phyloP scores from a whole-genome alignment of 2,888 invertebrate genomes.

The Theodoxus fluviatilis region DNA sequence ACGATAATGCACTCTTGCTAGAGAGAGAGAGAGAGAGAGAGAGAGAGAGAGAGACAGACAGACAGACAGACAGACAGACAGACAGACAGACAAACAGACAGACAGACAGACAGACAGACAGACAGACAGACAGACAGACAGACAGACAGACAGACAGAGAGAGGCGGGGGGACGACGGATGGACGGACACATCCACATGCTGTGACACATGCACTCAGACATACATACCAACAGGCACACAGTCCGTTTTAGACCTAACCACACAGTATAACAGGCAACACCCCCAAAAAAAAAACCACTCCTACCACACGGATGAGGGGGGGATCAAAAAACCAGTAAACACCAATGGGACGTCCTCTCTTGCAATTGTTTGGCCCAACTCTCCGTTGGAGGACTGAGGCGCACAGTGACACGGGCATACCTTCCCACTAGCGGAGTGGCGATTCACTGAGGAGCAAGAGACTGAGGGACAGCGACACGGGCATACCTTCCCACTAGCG shows the following conservation, averaged over 20 bases:
- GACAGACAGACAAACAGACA: not conserved
- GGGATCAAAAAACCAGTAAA: not conserved
- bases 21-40: not conserved
- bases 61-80: constrained; percentile 4
- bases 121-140: not conserved
- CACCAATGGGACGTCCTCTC: not conserved
- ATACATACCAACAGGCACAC: not conserved
- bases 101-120: not conserved
- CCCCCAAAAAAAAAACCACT: not conserved
- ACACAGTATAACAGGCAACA: too few species aligned
- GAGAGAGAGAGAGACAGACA: not conserved
- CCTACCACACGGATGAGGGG: too few species aligned
- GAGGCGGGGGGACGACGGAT: not conserved
- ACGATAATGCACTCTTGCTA: too few species aligned
- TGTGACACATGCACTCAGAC: not conserved
- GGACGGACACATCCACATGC: not conserved
- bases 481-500: too few species aligned
- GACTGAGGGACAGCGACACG: too few species aligned
- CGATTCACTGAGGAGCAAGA: too few species aligned
- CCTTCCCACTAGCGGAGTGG: too few species aligned
- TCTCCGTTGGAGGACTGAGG: too few species aligned
- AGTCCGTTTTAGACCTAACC: too few species aligned
- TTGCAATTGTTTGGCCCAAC: too few species aligned
- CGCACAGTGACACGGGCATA: too few species aligned
- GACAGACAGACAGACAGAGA: not conserved